Conservation (phyloP, 2,113 vertebrate genomes). For the Argyrosomus japonicus region DNA sequence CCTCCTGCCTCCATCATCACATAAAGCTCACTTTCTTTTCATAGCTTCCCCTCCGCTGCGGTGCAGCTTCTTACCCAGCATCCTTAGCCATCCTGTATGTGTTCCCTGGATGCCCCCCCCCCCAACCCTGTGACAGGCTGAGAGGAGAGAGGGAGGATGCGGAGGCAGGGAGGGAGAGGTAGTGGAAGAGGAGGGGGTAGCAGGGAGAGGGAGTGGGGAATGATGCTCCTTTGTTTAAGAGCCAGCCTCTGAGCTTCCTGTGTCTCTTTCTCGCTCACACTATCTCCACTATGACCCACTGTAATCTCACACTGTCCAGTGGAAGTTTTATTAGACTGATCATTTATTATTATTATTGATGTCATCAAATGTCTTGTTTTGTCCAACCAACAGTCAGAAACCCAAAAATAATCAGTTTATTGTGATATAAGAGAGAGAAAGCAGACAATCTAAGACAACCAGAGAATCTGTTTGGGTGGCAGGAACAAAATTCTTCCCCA, state of each 20-base stretch:
- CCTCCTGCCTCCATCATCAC: slow-evolving; percentile 17
- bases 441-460: not conserved
- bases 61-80: slow-evolving; percentile 10
- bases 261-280: not conserved
- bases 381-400: not conserved
- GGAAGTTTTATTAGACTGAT: not conserved
- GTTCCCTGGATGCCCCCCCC: not conserved
- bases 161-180: slow-evolving; percentile 10
- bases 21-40: slow-evolving; percentile 21
- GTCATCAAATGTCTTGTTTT: not conserved
- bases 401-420: not conserved
- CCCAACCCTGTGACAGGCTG: not conserved
- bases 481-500: no score
- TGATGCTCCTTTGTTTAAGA: slow-evolving; percentile 46
- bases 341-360: not conserved
- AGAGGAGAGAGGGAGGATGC: slow-evolving; percentile 8
- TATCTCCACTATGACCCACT: not conserved
- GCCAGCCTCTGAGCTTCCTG: slow-evolving; percentile 11
- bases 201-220: not conserved
- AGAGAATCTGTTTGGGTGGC: no score
- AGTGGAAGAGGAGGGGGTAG: not conserved
- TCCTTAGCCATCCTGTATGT: slow-evolving; percentile 18
- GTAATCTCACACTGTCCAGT: not conserved
- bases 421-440: not conserved
- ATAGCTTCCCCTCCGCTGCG: slow-evolving; percentile 16